Evolutionary conservation across 1,140 invertebrate genomes (phyloP).

Genomic region (Oncopeltus fasciatus): DNA sequence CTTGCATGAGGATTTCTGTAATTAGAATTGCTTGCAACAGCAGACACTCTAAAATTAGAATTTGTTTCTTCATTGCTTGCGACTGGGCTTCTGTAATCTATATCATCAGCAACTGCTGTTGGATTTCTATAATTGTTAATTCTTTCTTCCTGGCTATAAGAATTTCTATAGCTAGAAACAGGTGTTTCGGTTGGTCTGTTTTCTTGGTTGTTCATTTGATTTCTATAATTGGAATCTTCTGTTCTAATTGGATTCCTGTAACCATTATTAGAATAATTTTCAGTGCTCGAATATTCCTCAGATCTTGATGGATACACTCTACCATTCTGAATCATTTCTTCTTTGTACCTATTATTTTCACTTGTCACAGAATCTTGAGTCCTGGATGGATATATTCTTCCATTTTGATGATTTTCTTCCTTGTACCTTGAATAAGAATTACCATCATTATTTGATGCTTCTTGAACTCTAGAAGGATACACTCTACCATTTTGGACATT

Average conservation of each 20-base stretch:
- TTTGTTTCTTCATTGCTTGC: not conserved
- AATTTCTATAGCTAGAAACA: not conserved
- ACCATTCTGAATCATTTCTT: not conserved
- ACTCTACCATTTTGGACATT: not conserved
- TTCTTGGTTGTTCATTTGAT: not conserved
- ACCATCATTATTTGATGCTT: not conserved
- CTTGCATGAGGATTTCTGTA: slow-evolving; percentile 7
- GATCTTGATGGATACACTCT: not conserved
- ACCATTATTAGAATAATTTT: not conserved
- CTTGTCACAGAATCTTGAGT: not conserved
- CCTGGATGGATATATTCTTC: not conserved
- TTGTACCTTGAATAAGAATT: not conserved
- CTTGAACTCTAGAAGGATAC: not conserved
- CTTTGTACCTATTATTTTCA: not conserved
- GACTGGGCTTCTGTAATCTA: not conserved
- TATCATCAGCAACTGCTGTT: not conserved
- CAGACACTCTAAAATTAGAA: not conserved
- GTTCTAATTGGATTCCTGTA: not conserved
- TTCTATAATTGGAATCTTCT: not conserved
- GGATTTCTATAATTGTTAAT: slow-evolving; percentile 1
- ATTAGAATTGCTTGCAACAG: not conserved
- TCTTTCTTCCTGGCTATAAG: not conserved
- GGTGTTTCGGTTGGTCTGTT: not conserved
- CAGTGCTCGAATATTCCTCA: not conserved
- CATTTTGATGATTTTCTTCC: not conserved